Conservation (phyloP, 2,888 invertebrate species). For the Metellina segmentata region DNA sequence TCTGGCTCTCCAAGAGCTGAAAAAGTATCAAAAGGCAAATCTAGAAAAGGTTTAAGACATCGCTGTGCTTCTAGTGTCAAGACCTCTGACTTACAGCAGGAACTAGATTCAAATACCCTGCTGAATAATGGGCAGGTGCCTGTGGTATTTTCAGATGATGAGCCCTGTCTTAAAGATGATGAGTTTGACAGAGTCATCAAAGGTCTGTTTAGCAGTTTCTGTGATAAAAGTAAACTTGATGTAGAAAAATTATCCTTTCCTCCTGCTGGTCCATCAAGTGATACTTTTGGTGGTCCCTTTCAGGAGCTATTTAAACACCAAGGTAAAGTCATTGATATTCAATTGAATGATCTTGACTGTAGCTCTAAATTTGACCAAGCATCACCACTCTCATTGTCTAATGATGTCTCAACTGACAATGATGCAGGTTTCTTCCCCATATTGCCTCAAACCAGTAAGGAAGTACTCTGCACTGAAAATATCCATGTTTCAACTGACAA, state of each 20-base stretch:
- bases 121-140: not conserved
- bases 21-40: not conserved
- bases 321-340: constrained; percentile 35
- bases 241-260: not conserved
- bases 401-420: not conserved
- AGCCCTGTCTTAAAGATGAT: not conserved
- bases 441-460: not conserved
- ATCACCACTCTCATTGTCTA: not conserved
- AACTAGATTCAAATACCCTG: not conserved
- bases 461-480: not conserved
- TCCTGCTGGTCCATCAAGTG: not conserved
- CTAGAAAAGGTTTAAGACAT: not conserved
- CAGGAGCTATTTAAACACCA: not conserved
- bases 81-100: not conserved
- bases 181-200: not conserved
- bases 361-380: constrained; percentile 1
- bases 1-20: not conserved
- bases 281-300: not conserved
- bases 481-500: not conserved
- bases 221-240: not conserved
- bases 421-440: not conserved
- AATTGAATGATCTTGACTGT: constrained; percentile 8
- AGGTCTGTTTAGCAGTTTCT: not conserved
- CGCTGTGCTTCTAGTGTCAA: not conserved
- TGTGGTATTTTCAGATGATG: not conserved